Conservation (phyloP, 2,797 vertebrate species). For the Melanitta fusca region DNA sequence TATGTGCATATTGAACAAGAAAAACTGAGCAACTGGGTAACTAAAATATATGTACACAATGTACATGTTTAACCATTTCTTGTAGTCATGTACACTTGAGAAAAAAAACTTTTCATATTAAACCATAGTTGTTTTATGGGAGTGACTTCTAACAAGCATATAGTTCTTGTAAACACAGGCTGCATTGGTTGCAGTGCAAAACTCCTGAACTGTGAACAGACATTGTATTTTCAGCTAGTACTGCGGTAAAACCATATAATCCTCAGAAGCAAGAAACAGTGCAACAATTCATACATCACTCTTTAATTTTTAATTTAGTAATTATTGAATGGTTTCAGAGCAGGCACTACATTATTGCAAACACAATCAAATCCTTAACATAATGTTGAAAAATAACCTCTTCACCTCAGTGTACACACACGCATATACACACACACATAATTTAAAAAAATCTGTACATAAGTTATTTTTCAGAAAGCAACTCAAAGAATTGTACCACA, state of each 20-base stretch:
- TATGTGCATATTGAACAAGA: neutral
- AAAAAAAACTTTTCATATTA: slow-evolving; percentile 11
- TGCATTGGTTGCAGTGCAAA: neutral
- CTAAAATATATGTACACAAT: neutral
- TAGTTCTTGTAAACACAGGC: neutral
- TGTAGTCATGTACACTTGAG: neutral
- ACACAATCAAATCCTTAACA: slow-evolving; percentile 75
- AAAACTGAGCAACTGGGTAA: neutral
- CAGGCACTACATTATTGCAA: slow-evolving; percentile 72
- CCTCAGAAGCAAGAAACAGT: slow-evolving; percentile 66
- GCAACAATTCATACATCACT: slow-evolving; percentile 43
- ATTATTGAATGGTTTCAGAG: slow-evolving; percentile 69
- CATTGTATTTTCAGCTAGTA: neutral
- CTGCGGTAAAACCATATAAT: slow-evolving; percentile 22
- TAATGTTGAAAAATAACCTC: slow-evolving; percentile 62
- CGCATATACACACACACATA: slow-evolving; percentile 50
- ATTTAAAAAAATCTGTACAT: slow-evolving; percentile 73
- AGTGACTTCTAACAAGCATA: neutral
- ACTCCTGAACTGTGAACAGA: neutral
- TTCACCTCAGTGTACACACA: slow-evolving; percentile 46
- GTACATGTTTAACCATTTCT: neutral
- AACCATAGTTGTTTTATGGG: neutral
- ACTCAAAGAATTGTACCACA: slow-evolving; percentile 17
- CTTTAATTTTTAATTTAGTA: slow-evolving; percentile 71
- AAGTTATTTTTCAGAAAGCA: slow-evolving; percentile 47